Evolutionary conservation across 2,888 invertebrate species (phyloP).

Genomic region (Griposia aprilina): DNA sequence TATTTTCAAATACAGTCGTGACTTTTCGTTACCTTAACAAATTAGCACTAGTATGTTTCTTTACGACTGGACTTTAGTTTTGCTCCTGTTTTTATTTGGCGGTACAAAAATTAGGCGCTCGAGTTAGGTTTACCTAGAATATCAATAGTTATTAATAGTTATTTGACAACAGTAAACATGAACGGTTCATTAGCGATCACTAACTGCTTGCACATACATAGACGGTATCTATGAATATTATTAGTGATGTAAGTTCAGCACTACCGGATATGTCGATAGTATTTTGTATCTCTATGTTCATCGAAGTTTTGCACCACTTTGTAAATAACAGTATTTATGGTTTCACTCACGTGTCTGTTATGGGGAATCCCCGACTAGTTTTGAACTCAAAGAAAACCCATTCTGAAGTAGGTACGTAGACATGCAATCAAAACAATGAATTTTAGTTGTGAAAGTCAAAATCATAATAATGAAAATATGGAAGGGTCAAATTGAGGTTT

Average conservation of each 20-base stretch:
- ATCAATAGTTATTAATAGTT: slow-evolving; percentile 12
- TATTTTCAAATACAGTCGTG: slow-evolving; percentile 5
- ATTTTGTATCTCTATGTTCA: slow-evolving; percentile 3
- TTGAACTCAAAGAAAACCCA: neutral
- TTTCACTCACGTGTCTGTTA: slow-evolving; percentile 9
- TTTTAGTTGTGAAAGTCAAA: neutral
- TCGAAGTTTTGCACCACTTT: slow-evolving; percentile 13
- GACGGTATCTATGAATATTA: slow-evolving; percentile 19
- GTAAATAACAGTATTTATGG: slow-evolving; percentile 3
- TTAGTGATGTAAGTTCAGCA: slow-evolving; percentile 5
- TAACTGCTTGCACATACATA: slow-evolving; percentile 26
- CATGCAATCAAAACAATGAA: too few species aligned
- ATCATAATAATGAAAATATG: too few species aligned
- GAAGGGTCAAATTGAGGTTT: neutral
- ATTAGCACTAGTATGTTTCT: slow-evolving; percentile 34
- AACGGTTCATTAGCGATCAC: neutral
- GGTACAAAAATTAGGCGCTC: neutral
- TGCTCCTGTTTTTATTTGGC: slow-evolving; percentile 3
- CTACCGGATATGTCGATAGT: slow-evolving; percentile 22
- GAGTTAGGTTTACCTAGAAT: neutral
- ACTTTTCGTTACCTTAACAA: neutral
- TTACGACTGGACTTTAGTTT: neutral
- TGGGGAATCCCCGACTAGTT: neutral
- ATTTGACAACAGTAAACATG: slow-evolving; percentile 16
- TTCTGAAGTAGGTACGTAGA: neutral